Percentiles rank a stretch among this genome's conserved stretches.
These are phyloP conservation scores for Corvus moneduloides DNA, from an alignment of 2,113 vertebrate genomes.

Conservation along the genomic window DNA sequence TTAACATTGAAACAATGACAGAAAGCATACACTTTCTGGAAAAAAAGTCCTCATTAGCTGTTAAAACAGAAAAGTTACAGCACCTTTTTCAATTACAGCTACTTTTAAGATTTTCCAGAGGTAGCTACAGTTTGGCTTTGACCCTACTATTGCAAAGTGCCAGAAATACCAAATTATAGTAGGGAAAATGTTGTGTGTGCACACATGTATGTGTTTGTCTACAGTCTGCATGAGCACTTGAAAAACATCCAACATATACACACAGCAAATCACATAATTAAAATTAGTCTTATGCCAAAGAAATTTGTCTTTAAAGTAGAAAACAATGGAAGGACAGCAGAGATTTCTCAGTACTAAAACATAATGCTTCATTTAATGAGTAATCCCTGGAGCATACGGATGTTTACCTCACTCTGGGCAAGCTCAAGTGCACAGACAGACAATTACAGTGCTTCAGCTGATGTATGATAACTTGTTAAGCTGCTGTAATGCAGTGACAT, in stretches of 20 bases:
- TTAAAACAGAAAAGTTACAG: background rate
- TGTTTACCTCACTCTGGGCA: slow-evolving; percentile 43
- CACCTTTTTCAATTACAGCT: background rate
- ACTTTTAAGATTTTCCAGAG: slow-evolving; percentile 28
- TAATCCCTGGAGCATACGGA: slow-evolving; percentile 13
- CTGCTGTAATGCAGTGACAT: background rate
- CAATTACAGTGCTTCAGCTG: background rate
- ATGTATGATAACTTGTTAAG: background rate
- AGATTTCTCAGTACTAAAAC: background rate
- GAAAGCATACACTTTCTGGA: background rate
- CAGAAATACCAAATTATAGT: slow-evolving; percentile 22
- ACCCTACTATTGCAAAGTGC: background rate
- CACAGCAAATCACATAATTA: background rate
- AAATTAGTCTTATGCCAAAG: background rate
- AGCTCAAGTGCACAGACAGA: slow-evolving; percentile 19
- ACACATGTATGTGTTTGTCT: slow-evolving; percentile 33
- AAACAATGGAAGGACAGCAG: background rate
- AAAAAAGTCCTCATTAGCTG: background rate
- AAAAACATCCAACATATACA: slow-evolving; percentile 40
- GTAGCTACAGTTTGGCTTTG: slow-evolving; percentile 6
- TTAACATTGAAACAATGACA: background rate
- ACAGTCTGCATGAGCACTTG: background rate
- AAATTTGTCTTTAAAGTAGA: slow-evolving; percentile 12
- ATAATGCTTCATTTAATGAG: slow-evolving; percentile 28
- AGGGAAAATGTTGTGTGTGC: background rate